Conservation (phyloP, 2,797 vertebrate genomes). For the Dallia pectoralis region DNA sequence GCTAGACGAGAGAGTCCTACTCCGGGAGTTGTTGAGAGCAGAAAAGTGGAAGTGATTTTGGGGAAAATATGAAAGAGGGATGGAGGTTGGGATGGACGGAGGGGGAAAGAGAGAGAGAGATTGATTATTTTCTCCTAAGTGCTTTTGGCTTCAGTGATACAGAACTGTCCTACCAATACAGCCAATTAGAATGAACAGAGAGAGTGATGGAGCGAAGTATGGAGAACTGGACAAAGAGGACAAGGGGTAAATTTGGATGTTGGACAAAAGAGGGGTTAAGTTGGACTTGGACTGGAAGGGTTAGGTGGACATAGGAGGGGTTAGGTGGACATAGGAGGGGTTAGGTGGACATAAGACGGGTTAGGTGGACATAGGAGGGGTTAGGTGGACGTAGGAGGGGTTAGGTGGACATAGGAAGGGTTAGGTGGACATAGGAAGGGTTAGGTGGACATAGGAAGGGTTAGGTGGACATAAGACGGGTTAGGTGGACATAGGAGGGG, state of each 20-base stretch:
- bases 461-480: conserved; percentile 34
- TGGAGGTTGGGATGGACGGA: conserved; percentile 15
- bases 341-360: conserved; percentile 41
- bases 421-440: neutral
- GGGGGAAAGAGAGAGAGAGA: conserved; percentile 52
- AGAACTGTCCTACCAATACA: conserved; percentile 62
- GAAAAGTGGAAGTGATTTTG: conserved; percentile 53
- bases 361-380: neutral
- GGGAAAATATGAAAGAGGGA: conserved; percentile 53
- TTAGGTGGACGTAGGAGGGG: conserved; percentile 30
- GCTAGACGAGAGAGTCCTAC: conserved; percentile 41
- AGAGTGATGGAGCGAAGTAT: conserved; percentile 58
- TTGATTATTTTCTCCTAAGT: conserved; percentile 76
- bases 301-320: conserved; percentile 28
- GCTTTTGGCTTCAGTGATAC: conserved; percentile 73
- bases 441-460: too few species aligned
- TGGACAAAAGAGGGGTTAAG: neutral
- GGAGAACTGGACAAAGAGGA: conserved; percentile 31
- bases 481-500: too few species aligned
- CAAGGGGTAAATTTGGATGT: conserved; percentile 22
- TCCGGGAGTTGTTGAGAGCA: conserved; percentile 49
- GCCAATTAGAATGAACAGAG: conserved; percentile 71
- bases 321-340: conserved; percentile 39
- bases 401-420: conserved; percentile 47
- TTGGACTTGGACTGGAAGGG: conserved; percentile 33